A percentile compares a stretch with the other conserved stretches of the same genome.
phyloP scores from a whole-genome alignment of 2,113 vertebrate species.

The Laterallus jamaicensis region DNA sequence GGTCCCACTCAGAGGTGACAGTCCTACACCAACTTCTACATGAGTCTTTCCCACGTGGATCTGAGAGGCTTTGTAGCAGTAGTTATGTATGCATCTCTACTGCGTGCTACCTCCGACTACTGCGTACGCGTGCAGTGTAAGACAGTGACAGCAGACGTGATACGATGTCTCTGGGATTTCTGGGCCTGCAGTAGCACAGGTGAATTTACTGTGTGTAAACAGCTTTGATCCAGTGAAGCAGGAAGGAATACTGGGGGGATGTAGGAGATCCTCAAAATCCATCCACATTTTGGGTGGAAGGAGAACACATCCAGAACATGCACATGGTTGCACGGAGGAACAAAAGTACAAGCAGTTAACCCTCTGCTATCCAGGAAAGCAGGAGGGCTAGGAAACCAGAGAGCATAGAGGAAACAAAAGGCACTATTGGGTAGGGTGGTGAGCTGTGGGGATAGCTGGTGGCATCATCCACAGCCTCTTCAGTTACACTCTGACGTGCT shows the following conservation, averaged over 20 bases:
- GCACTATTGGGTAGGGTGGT: rapidly evolving
- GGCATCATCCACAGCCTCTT: background rate
- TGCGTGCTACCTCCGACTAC: rapidly evolving
- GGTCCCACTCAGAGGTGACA: no score
- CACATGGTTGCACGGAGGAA: background rate
- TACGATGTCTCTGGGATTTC: background rate
- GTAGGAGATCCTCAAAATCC: background rate
- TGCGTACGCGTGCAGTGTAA: background rate
- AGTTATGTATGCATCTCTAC: background rate
- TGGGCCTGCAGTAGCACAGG: background rate
- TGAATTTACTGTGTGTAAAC: background rate
- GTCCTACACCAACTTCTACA: no score
- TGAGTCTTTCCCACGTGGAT: background rate
- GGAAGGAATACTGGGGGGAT: background rate
- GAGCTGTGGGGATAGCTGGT: rapidly evolving
- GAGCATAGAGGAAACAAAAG: background rate
- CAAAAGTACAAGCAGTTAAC: background rate
- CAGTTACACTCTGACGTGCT: rapidly evolving
- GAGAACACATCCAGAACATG: background rate
- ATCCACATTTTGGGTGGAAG: background rate
- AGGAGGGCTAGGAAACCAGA: background rate
- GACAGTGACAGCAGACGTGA: background rate
- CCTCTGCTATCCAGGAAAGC: background rate
- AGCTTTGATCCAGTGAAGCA: background rate
- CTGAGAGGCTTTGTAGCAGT: background rate